phyloP scores from a whole-genome alignment of 1,140 invertebrate species.

The Trachelipus rathkii region DNA sequence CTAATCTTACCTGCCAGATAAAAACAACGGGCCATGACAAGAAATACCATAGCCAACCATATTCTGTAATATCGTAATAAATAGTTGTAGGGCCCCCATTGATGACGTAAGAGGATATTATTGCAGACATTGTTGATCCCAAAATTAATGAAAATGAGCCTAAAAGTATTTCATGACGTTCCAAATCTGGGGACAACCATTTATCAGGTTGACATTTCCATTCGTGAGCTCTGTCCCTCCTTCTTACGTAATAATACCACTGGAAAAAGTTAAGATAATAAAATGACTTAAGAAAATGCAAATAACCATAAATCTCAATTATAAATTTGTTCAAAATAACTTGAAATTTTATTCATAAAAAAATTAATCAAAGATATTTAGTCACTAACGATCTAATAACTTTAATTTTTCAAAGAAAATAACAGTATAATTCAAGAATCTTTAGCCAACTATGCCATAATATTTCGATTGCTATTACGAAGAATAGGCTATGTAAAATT shows the following conservation, averaged over 20 bases:
- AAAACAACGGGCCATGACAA: slow-evolving; percentile 63
- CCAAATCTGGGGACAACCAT: slow-evolving; percentile 62
- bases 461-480: too few species aligned
- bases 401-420: too few species aligned
- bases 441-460: too few species aligned
- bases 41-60: slow-evolving; percentile 63
- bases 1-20: slow-evolving; percentile 56
- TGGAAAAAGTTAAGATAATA: slow-evolving; percentile 48
- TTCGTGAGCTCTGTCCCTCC: slow-evolving; percentile 57
- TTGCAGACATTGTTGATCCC: slow-evolving; percentile 54
- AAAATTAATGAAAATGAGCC: slow-evolving; percentile 60
- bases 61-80: slow-evolving; percentile 62
- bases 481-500: too few species aligned
- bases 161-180: slow-evolving; percentile 64
- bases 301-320: too few species aligned
- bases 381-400: too few species aligned
- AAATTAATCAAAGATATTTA: too few species aligned
- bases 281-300: too few species aligned
- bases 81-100: slow-evolving; percentile 63
- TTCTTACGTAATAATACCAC: slow-evolving; percentile 66
- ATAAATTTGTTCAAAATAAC: too few species aligned
- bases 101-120: slow-evolving; percentile 61
- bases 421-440: too few species aligned
- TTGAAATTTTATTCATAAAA: too few species aligned
- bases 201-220: slow-evolving; percentile 72